A percentile compares a stretch with the other conserved stretches of the same genome.
Evolutionary conservation across 2,797 vertebrate genomes (phyloP).

Genomic region (Scolopax bukidnonensis): DNA sequence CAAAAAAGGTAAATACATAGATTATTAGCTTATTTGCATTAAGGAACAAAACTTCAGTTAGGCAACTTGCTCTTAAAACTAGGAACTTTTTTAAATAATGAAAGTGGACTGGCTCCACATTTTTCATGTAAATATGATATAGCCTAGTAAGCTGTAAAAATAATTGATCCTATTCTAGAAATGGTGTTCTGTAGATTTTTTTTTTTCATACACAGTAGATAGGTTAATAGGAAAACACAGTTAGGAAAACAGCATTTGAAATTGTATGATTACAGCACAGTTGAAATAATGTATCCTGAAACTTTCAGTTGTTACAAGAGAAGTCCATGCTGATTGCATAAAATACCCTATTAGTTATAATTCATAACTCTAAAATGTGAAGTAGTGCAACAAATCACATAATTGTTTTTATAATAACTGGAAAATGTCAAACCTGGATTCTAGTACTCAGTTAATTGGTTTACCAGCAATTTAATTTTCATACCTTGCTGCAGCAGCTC

Average conservation of each 20-base stretch:
- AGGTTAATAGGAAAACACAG: neutral
- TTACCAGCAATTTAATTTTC: neutral
- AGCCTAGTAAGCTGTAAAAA: neutral
- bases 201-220: neutral
- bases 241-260: neutral
- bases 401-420: neutral
- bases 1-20: conserved; percentile 89
- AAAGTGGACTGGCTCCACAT: accelerated
- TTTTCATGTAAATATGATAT: neutral
- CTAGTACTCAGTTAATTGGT: neutral
- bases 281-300: neutral
- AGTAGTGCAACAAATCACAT: neutral
- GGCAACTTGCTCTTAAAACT: neutral
- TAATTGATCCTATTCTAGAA: neutral
- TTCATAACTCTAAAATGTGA: neutral
- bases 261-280: neutral
- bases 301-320: neutral
- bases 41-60: neutral
- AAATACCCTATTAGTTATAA: neutral
- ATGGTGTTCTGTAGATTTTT: neutral
- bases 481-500: neutral
- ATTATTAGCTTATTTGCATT: neutral
- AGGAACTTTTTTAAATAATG: neutral
- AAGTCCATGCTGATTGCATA: neutral
- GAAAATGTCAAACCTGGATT: neutral